A percentile compares a stretch with the other conserved stretches of the same genome.
phyloP scores from a whole-genome alignment of 2,888 invertebrate genomes.

The Lochmaea crataegi region DNA sequence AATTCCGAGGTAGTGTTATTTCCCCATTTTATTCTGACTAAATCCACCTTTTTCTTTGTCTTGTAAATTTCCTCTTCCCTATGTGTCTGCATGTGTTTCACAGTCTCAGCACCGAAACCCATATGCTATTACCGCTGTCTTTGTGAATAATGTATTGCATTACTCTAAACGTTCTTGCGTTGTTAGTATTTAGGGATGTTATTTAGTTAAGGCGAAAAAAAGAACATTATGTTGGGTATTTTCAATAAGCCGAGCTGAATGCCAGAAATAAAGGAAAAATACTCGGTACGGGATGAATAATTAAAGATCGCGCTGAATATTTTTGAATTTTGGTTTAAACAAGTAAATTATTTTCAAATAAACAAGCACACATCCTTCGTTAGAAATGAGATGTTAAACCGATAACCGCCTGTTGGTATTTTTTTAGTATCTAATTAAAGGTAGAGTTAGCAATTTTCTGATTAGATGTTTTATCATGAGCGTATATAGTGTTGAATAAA shows the following conservation, averaged over 20 bases:
- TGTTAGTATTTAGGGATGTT: slow-evolving; percentile 45
- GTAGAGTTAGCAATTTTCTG: no score
- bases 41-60: slow-evolving; percentile 29
- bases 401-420: no score
- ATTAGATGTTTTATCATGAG: no score
- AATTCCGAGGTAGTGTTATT: neutral
- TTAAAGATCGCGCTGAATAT: no score
- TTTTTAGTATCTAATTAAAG: no score
- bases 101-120: slow-evolving; percentile 40
- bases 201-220: slow-evolving; percentile 36
- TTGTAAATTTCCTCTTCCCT: slow-evolving; percentile 10
- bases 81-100: slow-evolving; percentile 16
- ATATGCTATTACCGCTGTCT: slow-evolving; percentile 58
- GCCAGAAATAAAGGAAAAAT: slow-evolving; percentile 2
- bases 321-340: no score
- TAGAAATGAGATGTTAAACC: no score
- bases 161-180: slow-evolving; percentile 49
- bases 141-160: slow-evolving; percentile 57
- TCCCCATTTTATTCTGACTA: slow-evolving; percentile 15
- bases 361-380: no score
- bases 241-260: slow-evolving; percentile 19
- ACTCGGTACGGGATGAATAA: neutral
- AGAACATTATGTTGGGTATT: slow-evolving; percentile 15
- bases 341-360: no score
- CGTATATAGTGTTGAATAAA: no score